These are phyloP conservation scores for Cephonodes hylas DNA, from an alignment of 2,888 invertebrate species.

Conservation along the genomic window DNA sequence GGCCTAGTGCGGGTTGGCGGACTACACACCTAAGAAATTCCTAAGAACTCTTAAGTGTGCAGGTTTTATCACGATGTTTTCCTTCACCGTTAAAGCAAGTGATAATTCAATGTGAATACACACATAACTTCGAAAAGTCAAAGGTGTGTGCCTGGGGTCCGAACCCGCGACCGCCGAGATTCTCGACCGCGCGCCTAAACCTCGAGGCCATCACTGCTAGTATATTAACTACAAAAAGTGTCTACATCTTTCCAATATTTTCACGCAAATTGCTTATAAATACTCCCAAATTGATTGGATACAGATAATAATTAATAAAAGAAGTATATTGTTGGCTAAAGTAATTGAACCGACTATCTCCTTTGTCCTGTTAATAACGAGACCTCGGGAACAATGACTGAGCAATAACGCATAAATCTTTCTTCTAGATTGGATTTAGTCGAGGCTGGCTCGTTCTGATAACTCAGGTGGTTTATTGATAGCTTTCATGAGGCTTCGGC, in stretches of 20 bases:
- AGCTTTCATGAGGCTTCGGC: neutral
- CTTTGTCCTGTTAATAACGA: neutral
- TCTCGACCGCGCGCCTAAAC: too few species aligned
- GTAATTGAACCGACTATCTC: neutral
- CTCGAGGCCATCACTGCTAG: too few species aligned
- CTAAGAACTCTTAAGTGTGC: too few species aligned
- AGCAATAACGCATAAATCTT: neutral
- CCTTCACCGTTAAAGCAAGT: too few species aligned
- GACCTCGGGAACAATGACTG: neutral
- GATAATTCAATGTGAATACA: too few species aligned
- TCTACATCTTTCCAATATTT: neutral
- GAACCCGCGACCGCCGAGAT: too few species aligned
- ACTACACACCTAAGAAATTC: too few species aligned
- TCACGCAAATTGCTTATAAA: neutral
- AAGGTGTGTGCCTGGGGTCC: too few species aligned
- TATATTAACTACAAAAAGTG: neutral
- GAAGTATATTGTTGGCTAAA: neutral
- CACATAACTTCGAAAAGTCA: too few species aligned
- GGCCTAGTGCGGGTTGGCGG: too few species aligned
- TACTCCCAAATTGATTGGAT: neutral
- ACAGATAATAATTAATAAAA: neutral
- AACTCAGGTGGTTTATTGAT: neutral
- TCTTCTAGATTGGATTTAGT: neutral
- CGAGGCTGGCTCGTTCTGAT: neutral
- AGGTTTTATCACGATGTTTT: too few species aligned